Base-by-base conservation (phyloP, 2,113 vertebrate genomes). In the Chaetops frenatus region DNA sequence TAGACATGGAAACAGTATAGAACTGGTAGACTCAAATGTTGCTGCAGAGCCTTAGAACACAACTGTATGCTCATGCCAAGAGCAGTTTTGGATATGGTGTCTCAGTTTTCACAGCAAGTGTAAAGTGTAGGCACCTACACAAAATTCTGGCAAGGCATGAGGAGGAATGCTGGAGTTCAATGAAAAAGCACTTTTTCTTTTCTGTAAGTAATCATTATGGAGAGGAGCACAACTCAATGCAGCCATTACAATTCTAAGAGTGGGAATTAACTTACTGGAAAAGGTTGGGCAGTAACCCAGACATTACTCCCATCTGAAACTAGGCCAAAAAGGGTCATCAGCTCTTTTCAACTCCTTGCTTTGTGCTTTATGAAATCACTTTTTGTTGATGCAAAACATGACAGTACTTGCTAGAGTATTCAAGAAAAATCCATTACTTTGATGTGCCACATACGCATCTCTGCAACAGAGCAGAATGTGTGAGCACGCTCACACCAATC, bases 361-460 rank as follows among this genome's bases (percentile, higher is more conserved):
- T 90, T 92, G 86, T 88, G 71, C 79, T 83, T 88, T 40, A 83
- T 64, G 79, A 96, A 95, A 96, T 94, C 93, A 74, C 86, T 95
- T 78, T 86, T 61, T 93, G 54, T 91, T 91, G 84, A 92, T 95
- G 92, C 88, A 93, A 95, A 96, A 95, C 82, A 93, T 44, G 78
- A 86, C 56, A 58, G 54, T 58, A 77, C 62, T 95, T 93, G 90
- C 85, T 29, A 90, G 62, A 35, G 86, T 86, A 94, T 86, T 93
- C 81, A 95, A 90, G 92, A 92, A 89, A 95, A 96, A 90, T 74
- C 64, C 53, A 72, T 81, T 89, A 61, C 69, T 40, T 77, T 72
- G 42, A 72, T 76, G n/a, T 44, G 54, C 40, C 61, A 81, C 48
- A 42, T 19, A 27, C 29, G 8, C 7, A 62, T 47, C 36, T 44